phyloP scores from a whole-genome alignment of 1,140 invertebrate species.

The Zelostemma sp. region DNA sequence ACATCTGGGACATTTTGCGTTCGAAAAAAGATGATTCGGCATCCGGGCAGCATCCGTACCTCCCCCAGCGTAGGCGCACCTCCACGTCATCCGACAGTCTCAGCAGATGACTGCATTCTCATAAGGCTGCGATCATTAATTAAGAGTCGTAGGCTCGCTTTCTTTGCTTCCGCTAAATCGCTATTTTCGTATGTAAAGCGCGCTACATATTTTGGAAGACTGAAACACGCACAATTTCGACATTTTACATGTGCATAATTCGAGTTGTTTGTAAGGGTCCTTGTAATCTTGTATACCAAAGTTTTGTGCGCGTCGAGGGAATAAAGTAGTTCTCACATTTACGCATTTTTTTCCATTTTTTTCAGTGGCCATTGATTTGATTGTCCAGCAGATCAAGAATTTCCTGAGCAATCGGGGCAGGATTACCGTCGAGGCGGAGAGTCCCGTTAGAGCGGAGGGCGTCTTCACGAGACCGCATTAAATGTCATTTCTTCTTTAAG shows the following conservation, averaged over 20 bases:
- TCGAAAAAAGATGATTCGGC: conserved; percentile 72
- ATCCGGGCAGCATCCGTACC: conserved; percentile 68
- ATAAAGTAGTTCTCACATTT: conserved; percentile 37
- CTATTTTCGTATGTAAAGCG: too few species aligned
- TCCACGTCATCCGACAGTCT: conserved; percentile 70
- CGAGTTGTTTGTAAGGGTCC: conserved; percentile 1
- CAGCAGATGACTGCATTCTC: conserved; percentile 72
- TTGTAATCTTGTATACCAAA: conserved; percentile 23
- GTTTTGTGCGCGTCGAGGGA: conserved; percentile 23
- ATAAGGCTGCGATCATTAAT: too few species aligned
- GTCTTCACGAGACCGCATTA: conserved; percentile 64
- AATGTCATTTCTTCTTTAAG: conserved; percentile 22
- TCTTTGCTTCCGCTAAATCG: too few species aligned
- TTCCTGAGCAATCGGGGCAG: conserved; percentile 74
- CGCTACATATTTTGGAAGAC: too few species aligned
- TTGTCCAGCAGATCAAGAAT: conserved; percentile 94
- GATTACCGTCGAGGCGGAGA: conserved; percentile 55
- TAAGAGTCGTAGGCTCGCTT: too few species aligned
- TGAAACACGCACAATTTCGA: too few species aligned
- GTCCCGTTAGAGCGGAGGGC: conserved; percentile 55
- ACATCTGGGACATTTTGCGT: conserved; percentile 95
- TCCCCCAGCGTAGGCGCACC: conserved; percentile 65
- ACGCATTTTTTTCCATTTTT: conserved; percentile 51
- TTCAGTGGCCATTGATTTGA: conserved; percentile 92
- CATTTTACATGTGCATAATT: too few species aligned